phyloP scores from a whole-genome alignment of 2,888 invertebrate genomes.

The Erannis defoliaria region DNA sequence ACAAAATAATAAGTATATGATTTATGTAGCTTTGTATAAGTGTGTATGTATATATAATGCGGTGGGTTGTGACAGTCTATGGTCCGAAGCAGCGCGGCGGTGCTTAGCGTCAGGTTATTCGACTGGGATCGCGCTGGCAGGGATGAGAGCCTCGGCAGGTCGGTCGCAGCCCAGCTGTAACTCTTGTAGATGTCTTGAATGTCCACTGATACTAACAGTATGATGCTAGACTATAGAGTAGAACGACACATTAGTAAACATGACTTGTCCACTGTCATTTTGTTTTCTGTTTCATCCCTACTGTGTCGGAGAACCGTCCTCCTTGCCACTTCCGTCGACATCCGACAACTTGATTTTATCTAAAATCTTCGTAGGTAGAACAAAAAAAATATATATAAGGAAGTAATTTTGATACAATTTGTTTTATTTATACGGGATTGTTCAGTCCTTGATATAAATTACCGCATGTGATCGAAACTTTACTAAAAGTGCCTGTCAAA shows the following conservation, averaged over 20 bases:
- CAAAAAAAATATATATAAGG: too few species aligned
- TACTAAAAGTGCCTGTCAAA: too few species aligned
- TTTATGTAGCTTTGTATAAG: constrained; percentile 50
- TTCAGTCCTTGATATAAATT: too few species aligned
- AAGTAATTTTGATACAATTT: too few species aligned
- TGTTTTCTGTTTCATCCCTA: constrained; percentile 5
- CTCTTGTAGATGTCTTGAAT: constrained; percentile 36
- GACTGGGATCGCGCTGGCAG: constrained; percentile 97
- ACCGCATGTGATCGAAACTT: too few species aligned
- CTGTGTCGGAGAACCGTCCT: background rate
- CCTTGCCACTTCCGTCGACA: too few species aligned
- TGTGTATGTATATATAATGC: constrained; percentile 59
- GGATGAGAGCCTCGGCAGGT: constrained; percentile 98
- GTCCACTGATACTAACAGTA: constrained; percentile 44
- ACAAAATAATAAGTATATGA: constrained; percentile 23
- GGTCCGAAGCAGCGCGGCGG: constrained; percentile 66
- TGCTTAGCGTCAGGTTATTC: constrained; percentile 88
- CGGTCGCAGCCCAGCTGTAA: constrained; percentile 64
- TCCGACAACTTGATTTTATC: too few species aligned
- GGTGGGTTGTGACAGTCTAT: constrained; percentile 81
- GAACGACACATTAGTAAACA: constrained; percentile 24
- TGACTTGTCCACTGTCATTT: constrained; percentile 23
- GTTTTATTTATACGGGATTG: too few species aligned
- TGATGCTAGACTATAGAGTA: constrained; percentile 35
- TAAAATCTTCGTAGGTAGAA: too few species aligned